Conservation (phyloP, 37 sponge, comb jelly and placozoan species). For the Mnemiopsis leidyi region DNA sequence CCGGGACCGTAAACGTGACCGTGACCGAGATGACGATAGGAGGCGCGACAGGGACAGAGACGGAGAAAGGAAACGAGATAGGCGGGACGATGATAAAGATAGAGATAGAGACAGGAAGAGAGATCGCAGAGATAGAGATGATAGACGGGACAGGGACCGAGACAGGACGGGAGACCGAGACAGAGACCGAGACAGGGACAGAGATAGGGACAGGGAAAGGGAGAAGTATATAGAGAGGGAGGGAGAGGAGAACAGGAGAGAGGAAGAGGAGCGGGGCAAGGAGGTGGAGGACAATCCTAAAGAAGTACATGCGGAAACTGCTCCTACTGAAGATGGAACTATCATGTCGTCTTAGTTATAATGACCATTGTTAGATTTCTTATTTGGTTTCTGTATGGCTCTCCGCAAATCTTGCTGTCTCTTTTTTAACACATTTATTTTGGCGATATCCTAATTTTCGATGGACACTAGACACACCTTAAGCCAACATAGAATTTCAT, state of each 20-base stretch:
- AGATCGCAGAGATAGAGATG: neutral
- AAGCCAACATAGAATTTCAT: too few relatives aligned
- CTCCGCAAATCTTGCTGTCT: too few relatives aligned
- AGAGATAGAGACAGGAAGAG: slow-evolving; percentile 69
- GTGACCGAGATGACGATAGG: slow-evolving; percentile 65
- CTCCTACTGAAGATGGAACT: too few relatives aligned
- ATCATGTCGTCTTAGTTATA: too few relatives aligned
- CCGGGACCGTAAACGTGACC: slow-evolving; percentile 63
- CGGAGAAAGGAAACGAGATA: slow-evolving; percentile 67
- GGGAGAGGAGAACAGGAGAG: neutral
- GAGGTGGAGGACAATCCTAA: neutral
- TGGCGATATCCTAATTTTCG: too few relatives aligned
- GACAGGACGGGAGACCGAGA: slow-evolving; percentile 33
- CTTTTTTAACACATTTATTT: too few relatives aligned
- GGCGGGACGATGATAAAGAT: slow-evolving; percentile 66
- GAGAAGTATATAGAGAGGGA: neutral
- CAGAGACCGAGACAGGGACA: neutral
- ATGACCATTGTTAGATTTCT: too few relatives aligned
- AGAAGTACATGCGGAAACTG: too few relatives aligned
- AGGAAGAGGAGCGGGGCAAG: neutral
- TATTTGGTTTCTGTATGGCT: too few relatives aligned
- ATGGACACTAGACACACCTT: too few relatives aligned
- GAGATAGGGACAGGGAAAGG: neutral
- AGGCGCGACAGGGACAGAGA: slow-evolving; percentile 35
- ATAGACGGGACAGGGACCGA: neutral